phyloP scores from a whole-genome alignment of 2,888 invertebrate genomes.

The Caenorhabditis sp. region DNA sequence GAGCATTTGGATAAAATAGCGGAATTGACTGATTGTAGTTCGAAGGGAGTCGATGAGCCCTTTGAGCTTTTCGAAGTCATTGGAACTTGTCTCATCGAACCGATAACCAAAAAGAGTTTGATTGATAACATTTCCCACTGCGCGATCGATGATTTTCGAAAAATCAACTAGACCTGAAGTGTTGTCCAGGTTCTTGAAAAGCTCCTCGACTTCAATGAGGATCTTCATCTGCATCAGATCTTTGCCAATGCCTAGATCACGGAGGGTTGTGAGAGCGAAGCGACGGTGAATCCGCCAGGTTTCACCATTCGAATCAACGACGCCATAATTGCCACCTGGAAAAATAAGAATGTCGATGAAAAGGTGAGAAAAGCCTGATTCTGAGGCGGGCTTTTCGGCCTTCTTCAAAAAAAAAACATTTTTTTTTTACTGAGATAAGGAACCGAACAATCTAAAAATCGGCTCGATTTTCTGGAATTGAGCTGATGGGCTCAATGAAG shows the following conservation, averaged over 20 bases:
- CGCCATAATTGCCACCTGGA: conserved; percentile 29
- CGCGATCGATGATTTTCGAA: conserved; percentile 27
- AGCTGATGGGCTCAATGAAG: no score
- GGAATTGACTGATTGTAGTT: conserved; percentile 26
- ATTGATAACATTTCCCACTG: conserved; percentile 47
- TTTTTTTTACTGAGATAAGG: no score
- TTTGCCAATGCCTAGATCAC: conserved; percentile 34
- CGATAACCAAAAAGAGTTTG: conserved; percentile 47
- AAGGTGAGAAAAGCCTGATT: no score
- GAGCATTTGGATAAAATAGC: conserved; percentile 23
- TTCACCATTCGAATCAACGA: conserved; percentile 34
- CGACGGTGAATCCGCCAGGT: conserved; percentile 32
- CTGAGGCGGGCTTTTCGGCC: no score
- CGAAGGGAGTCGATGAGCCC: conserved; percentile 23
- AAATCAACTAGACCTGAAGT: conserved; percentile 7
- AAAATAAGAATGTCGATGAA: no score
- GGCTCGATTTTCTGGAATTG: no score
- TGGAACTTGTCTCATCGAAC: conserved; percentile 33
- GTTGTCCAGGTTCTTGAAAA: conserved; percentile 9
- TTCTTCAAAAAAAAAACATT: no score
- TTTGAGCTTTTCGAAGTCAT: conserved; percentile 15
- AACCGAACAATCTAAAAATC: no score
- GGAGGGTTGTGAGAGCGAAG: conserved; percentile 26
- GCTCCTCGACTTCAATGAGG: conserved; percentile 34
- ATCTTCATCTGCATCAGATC: conserved; percentile 38